Conservation (phyloP, 2,888 invertebrate species). For the Latrodectus hesperus region DNA sequence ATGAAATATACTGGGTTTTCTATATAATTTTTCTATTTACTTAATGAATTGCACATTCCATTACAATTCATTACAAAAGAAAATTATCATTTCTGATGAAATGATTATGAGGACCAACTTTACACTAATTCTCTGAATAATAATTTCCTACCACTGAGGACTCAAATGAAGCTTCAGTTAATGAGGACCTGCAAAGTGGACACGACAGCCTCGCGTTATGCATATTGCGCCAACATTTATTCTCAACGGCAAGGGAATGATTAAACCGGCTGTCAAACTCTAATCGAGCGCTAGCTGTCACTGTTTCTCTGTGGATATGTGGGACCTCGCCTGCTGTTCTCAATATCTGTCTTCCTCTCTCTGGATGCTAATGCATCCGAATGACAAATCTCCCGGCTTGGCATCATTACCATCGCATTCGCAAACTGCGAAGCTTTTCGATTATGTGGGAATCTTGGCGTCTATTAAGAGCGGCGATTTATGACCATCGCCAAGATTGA, state of each 20-base stretch:
- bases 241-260: neutral
- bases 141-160: no score
- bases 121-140: no score
- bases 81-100: no score
- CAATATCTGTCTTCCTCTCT: neutral
- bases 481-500: neutral
- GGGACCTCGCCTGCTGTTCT: neutral
- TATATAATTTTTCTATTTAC: no score
- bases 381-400: conserved; percentile 21
- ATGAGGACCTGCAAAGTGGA: no score
- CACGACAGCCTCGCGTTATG: no score
- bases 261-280: conserved; percentile 5
- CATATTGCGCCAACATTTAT: neutral
- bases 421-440: conserved; percentile 5
- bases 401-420: no score
- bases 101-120: no score
- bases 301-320: neutral
- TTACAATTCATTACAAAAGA: no score
- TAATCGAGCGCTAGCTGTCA: conserved; percentile 2
- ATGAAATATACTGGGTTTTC: no score
- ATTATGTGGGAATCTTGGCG: conserved; percentile 20
- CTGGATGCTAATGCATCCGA: conserved; percentile 24
- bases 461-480: conserved; percentile 19
- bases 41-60: no score
- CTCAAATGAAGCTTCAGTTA: no score